Evolutionary conservation across 2,797 vertebrate genomes (phyloP).

Genomic region (Sphenodon punctatus): DNA sequence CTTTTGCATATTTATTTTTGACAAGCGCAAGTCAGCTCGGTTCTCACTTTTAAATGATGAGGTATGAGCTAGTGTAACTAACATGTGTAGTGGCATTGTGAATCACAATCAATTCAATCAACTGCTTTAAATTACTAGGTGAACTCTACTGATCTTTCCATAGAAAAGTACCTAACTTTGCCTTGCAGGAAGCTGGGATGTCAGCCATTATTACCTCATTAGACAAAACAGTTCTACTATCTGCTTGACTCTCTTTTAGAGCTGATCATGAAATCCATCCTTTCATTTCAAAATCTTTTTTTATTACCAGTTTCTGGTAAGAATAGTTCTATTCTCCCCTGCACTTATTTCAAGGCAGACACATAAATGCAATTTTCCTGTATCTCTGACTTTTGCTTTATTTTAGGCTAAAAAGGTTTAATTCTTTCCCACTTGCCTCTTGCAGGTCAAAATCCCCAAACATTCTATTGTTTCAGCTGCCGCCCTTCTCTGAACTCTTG

Average conservation of each 20-base stretch:
- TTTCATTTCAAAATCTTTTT: background rate
- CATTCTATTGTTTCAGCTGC: conserved; percentile 11
- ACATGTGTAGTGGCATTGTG: background rate
- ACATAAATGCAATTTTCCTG: background rate
- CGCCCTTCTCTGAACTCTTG: conserved; percentile 41
- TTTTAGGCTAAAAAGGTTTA: conserved; percentile 32
- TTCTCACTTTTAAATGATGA: background rate
- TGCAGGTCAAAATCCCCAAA: conserved; percentile 14
- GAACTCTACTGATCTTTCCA: background rate
- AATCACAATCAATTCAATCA: conserved; percentile 14
- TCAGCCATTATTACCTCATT: conserved; percentile 15
- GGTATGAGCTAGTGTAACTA: background rate
- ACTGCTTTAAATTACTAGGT: background rate
- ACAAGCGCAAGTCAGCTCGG: conserved; percentile 19
- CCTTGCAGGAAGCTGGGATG: conserved; percentile 14
- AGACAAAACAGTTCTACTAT: conserved; percentile 36
- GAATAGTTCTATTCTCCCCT: background rate
- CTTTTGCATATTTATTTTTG: background rate
- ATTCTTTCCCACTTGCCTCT: background rate
- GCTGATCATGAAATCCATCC: conserved; percentile 34
- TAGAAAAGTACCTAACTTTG: background rate
- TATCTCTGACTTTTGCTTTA: conserved; percentile 42
- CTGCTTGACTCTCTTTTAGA: conserved; percentile 35
- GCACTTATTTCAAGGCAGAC: background rate
- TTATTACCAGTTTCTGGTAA: conserved; percentile 41